phyloP scores from a whole-genome alignment of 2,113 vertebrate genomes.

The Argyrosomus japonicus region DNA sequence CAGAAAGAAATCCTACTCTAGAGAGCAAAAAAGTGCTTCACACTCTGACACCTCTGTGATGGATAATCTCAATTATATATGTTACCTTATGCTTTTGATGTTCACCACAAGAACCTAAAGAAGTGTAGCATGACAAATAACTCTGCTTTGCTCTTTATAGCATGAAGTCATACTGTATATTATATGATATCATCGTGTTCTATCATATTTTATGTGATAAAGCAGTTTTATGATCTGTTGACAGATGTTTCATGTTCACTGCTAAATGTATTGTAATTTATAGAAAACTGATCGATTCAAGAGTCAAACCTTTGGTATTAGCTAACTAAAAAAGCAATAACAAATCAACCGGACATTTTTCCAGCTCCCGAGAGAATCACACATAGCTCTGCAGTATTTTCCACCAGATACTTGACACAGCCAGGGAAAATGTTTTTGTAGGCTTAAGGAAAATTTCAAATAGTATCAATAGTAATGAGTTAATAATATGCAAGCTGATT shows the following conservation, averaged over 20 bases:
- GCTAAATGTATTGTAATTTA: constrained; percentile 19
- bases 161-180: not conserved
- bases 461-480: not conserved
- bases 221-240: constrained; percentile 4
- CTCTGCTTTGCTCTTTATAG: constrained; percentile 2
- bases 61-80: not conserved
- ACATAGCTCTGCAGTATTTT: constrained; percentile 32
- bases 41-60: not conserved
- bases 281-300: constrained; percentile 26
- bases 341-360: constrained; percentile 35
- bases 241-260: constrained; percentile 6
- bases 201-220: constrained; percentile 16
- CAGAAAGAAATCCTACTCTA: too few relatives aligned
- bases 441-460: not conserved
- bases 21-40: not conserved
- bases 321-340: constrained; percentile 33
- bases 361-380: constrained; percentile 34
- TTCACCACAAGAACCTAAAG: not conserved
- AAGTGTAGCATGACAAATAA: not conserved
- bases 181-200: not conserved
- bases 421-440: not conserved
- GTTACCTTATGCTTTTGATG: not conserved
- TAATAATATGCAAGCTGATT: not conserved
- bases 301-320: constrained; percentile 30
- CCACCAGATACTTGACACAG: constrained; percentile 15